Conservation (phyloP, 2,113 vertebrate species). For the Climacteris rufus region DNA sequence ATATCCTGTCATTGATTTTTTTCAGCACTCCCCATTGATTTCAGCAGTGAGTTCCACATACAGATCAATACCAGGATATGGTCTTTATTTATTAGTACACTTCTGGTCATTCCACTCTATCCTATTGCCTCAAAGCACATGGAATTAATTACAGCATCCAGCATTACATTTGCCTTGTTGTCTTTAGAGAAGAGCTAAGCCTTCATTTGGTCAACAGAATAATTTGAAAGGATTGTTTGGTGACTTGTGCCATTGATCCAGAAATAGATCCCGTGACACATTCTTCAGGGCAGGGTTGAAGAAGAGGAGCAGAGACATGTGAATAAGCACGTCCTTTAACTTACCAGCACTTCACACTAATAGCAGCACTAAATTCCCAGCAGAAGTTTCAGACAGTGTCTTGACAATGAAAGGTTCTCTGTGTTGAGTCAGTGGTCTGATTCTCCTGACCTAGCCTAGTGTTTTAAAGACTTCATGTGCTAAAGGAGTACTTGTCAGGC, state of each 20-base stretch:
- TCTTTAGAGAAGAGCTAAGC: background rate
- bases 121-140: background rate
- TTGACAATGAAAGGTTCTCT: background rate
- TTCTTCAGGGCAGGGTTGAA: background rate
- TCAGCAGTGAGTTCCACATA: constrained; percentile 3
- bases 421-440: background rate
- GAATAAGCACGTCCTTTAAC: background rate
- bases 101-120: constrained; percentile 2
- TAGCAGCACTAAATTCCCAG: background rate
- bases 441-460: background rate
- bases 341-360: background rate
- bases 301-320: background rate
- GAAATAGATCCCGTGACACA: background rate
- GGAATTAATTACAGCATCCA: background rate
- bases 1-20: constrained; percentile 58
- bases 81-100: constrained; percentile 37
- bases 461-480: background rate
- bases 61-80: constrained; percentile 58
- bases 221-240: background rate
- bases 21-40: constrained; percentile 36
- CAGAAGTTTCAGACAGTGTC: background rate
- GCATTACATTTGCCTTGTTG: background rate
- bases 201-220: background rate
- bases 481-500: background rate
- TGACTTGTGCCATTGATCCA: background rate